Percentiles rank a stretch among this genome's conserved stretches.
phyloP scores from a whole-genome alignment of 2,113 vertebrate species.

The Genyomyrus donnyi region DNA sequence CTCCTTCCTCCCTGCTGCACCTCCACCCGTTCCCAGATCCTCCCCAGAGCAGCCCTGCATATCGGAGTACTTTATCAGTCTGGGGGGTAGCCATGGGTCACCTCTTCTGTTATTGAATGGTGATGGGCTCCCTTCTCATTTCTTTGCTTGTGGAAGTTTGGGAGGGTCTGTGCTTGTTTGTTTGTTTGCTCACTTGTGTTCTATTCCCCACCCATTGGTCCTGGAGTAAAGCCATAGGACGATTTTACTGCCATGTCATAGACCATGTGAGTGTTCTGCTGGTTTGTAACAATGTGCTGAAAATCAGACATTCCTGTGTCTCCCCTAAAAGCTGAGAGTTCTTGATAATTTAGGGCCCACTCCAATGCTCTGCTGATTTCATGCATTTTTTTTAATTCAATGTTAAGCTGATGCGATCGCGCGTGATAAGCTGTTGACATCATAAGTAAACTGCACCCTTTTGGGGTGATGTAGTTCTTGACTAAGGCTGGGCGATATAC shows the following conservation, averaged over 20 bases:
- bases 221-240: not conserved
- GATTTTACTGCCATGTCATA: not conserved
- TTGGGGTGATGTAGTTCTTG: not conserved
- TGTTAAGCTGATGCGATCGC: not conserved
- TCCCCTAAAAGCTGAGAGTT: not conserved
- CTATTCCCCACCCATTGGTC: not conserved
- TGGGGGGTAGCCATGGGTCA: conserved; percentile 62
- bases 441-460: not conserved
- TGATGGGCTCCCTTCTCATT: conserved; percentile 49
- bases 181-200: too few relatives aligned
- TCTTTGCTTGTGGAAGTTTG: not conserved
- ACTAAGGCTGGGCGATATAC: not conserved
- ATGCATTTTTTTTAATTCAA: not conserved
- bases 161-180: not conserved
- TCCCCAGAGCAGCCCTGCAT: conserved; percentile 54
- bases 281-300: conserved; percentile 8
- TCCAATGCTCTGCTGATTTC: not conserved
- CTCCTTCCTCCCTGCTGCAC: not conserved
- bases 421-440: not conserved
- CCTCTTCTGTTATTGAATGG: conserved; percentile 52
- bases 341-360: not conserved
- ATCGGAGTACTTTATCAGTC: conserved; percentile 74
- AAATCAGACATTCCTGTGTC: not conserved
- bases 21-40: conserved; percentile 31
- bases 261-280: not conserved